Evolutionary conservation across 2,888 invertebrate species (phyloP), one percentile per base, ranked within the genome.

Genomic region (Cancer borealis): DNA sequence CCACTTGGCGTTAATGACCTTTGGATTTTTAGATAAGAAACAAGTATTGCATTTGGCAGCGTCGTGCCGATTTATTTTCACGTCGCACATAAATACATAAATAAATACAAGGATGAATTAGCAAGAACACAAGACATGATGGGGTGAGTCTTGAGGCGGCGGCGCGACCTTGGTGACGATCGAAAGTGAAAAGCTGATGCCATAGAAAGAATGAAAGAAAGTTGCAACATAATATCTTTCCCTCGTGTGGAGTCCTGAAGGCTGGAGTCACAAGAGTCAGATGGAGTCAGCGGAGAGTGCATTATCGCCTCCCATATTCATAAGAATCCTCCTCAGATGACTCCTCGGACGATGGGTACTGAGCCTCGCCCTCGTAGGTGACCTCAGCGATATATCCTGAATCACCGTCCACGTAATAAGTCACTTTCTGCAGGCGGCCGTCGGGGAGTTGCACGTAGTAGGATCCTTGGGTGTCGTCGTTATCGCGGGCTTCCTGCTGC

Each of bases 361-460:
- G 39, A 3, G 84, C 84, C 39, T 39, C 84, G 39, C 84, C 84
- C 39, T 39, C 84, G 39, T 84, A 84, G 84, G 30, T 84, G 84
- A 84, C 84, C 14, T 84, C 84, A n/a, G 84, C 84, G 84, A 84
- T 84, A 39, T 84, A 84, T 30, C 84, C 84, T 10, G 84, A 84
- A 39, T 84, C 84, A 30, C 84, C 84, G 84, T 84, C 12, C 84
- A 84, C 84, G 84, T 84, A 84, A 39, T 84, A 84, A 5, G 84
- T 39, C 84, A 84, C 84, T 39, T 84, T 39, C 84, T 84, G 84
- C 84, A 84, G 84, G 39, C 84, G 84, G 39, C 39, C 39, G 84
- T 84, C 84, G 84, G 84, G 84, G 17, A 84, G 84, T 0, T 84
- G 84, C 2, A 26, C 84, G 84, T 39, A 84, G 39, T 84, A 84